Evolutionary conservation across 1,140 invertebrate species (phyloP).

Genomic region (Drosophila takahashii): DNA sequence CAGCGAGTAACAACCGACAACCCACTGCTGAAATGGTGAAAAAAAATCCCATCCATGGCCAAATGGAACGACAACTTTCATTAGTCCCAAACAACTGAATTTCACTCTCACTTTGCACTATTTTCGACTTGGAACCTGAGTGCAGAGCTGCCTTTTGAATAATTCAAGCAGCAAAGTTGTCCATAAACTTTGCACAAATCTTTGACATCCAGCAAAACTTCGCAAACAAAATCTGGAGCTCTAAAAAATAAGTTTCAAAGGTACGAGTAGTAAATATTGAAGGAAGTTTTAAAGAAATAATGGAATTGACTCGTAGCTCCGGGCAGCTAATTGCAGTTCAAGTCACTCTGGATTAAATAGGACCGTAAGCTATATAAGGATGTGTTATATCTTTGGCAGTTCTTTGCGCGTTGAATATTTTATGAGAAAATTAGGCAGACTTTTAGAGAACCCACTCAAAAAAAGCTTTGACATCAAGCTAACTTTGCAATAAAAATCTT

Average conservation of each 20-base stretch:
- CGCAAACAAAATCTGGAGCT: constrained; percentile 14
- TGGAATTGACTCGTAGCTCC: background rate
- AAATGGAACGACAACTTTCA: background rate
- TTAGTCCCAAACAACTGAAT: background rate
- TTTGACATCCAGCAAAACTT: constrained; percentile 41
- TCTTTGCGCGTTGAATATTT: background rate
- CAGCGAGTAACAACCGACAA: background rate
- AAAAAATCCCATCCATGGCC: constrained; percentile 3
- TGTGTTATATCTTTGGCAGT: background rate
- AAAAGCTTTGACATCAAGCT: background rate
- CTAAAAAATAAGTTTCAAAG: constrained; percentile 6
- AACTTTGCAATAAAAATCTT: no score
- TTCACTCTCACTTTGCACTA: constrained; percentile 5
- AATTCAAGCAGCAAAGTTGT: constrained; percentile 36
- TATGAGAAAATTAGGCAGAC: background rate
- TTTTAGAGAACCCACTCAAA: background rate
- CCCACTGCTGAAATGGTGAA: background rate
- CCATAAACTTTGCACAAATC: constrained; percentile 37
- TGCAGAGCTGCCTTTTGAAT: constrained; percentile 28
- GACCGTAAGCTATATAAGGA: background rate
- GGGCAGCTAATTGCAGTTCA: background rate
- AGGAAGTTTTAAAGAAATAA: background rate
- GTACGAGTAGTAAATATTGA: constrained; percentile 6
- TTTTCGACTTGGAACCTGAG: constrained; percentile 1
- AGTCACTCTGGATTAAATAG: background rate